Conservation (phyloP, 1,140 invertebrate genomes). For the Drosophila erecta region DNA sequence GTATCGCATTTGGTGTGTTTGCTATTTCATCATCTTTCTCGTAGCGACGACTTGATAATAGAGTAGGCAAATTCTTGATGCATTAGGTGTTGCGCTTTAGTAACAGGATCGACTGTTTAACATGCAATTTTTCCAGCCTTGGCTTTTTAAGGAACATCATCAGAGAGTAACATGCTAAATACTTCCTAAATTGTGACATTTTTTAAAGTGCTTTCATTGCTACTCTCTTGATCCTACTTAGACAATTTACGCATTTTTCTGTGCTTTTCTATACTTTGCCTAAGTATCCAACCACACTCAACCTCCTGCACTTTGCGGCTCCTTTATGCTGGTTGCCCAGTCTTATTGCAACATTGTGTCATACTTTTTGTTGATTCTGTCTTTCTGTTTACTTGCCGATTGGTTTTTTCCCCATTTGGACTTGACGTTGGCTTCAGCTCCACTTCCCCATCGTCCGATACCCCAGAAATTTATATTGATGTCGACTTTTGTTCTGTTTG, state of each 20-base stretch:
- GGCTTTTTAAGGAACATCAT: too few relatives aligned
- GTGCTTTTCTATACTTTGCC: neutral
- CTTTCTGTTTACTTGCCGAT: conserved; percentile 72
- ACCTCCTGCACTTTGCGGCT: conserved; percentile 7
- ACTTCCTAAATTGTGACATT: too few relatives aligned
- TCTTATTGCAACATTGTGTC: conserved; percentile 72
- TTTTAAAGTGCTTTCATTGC: too few relatives aligned
- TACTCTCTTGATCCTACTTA: conserved; percentile 3
- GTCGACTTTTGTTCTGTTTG: conserved; percentile 50
- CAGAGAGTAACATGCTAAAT: too few relatives aligned
- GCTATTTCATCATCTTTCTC: conserved; percentile 44
- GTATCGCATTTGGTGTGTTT: conserved; percentile 24
- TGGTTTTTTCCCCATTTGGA: conserved; percentile 53
- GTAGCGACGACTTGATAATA: conserved; percentile 22
- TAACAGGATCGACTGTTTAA: neutral
- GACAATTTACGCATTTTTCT: conserved; percentile 29
- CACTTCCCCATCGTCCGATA: conserved; percentile 4
- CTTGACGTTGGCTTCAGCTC: conserved; percentile 24
- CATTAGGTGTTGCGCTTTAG: neutral
- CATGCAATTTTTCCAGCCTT: too few relatives aligned
- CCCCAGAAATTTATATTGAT: conserved; percentile 25
- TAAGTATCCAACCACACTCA: conserved; percentile 15
- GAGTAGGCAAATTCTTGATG: conserved; percentile 28
- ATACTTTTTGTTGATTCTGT: conserved; percentile 76
- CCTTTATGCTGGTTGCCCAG: neutral